phyloP scores from a whole-genome alignment of 2,797 vertebrate genomes.

The Calcarius lapponicus region DNA sequence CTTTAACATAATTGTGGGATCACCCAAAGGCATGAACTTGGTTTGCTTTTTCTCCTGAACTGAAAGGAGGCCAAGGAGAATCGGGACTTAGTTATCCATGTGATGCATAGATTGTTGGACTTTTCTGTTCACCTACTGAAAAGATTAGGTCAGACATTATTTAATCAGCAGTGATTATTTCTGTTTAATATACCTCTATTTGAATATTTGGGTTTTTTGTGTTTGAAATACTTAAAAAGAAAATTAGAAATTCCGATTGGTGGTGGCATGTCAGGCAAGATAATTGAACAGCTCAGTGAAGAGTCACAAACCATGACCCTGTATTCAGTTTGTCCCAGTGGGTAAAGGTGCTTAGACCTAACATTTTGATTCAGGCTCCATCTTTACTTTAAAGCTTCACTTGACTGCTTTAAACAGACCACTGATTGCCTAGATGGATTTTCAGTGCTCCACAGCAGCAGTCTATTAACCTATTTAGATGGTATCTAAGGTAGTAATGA shows the following conservation, averaged over 20 bases:
- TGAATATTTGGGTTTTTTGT: neutral
- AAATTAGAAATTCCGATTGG: neutral
- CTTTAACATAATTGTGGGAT: neutral
- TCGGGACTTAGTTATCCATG: neutral
- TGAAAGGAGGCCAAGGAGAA: neutral
- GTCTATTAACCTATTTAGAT: slow-evolving; percentile 44
- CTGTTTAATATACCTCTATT: neutral
- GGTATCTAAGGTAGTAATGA: slow-evolving; percentile 9
- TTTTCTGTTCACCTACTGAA: neutral
- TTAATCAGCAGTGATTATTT: neutral
- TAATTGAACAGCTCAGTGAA: neutral
- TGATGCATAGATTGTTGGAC: neutral
- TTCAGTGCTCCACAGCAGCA: slow-evolving; percentile 27
- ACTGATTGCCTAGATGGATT: neutral
- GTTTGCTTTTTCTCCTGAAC: neutral
- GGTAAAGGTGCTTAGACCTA: neutral
- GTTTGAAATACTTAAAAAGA: neutral
- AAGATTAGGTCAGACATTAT: neutral
- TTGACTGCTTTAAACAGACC: slow-evolving; percentile 21
- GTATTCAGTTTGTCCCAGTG: neutral
- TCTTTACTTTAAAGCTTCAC: slow-evolving; percentile 28
- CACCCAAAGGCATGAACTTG: neutral
- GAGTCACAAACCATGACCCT: neutral
- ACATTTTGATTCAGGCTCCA: neutral
- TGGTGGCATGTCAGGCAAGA: neutral